Evolutionary conservation across 2,113 vertebrate genomes (phyloP), one percentile per base, ranked within the genome.

Genomic region (Calonectris borealis): DNA sequence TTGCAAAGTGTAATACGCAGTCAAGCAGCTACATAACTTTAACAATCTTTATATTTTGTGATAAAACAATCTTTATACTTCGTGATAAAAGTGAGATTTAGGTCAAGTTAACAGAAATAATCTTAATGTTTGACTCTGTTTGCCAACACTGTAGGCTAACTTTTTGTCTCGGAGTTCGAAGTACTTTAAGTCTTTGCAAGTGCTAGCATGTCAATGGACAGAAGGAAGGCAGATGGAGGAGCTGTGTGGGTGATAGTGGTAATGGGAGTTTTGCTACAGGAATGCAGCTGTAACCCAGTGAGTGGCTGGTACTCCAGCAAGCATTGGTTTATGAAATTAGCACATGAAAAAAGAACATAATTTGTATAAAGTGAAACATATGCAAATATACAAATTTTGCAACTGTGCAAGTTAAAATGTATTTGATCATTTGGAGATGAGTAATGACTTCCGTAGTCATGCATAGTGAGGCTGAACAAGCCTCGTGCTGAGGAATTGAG

Each of bases 231-330:
- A 68, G 83, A n/a, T 1, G 64, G 80, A 48, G 87, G 58, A 77
- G 65, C 32, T 2, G 46, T 0, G 34, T 1, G 49, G 65, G 54
- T 3, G 44, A 18, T 1, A 16, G 31, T 1, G 31, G 14, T 2
- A 11, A 9, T 4, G 14, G 0, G 65, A 60, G 19, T 10, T 82
- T 31, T 79, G 42, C 69, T 31, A 4, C 1, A 40, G 61, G 60
- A 85, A 58, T 2, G 36, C 40, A 57, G 70, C 54, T 31, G 52
- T 2, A 58, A 29, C 21, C 51, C 70, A 7, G 62, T 0, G 4
- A 36, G 36, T 0, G 19, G 68, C 83, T 42, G 75, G n/a, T 51
- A 4, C 27, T 32, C 55, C 55, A 11, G 72, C 44, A 29, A 44
- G 58, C 15, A 1, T 2, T 38, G 64, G 3, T 51, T 27, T 29